Base-by-base conservation (phyloP, 1,140 invertebrate genomes). In the Colletes latitarsis region DNA sequence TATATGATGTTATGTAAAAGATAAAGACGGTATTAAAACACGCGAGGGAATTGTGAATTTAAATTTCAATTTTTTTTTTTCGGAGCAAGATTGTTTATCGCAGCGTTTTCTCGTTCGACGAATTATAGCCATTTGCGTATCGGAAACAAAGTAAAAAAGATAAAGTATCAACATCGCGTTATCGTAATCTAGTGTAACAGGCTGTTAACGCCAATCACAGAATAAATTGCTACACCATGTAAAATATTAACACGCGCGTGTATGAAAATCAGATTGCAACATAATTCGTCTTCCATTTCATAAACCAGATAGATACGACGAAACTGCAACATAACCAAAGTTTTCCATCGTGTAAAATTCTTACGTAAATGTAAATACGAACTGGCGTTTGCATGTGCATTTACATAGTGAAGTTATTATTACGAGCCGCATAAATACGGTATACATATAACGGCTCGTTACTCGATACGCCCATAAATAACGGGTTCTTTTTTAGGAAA, bases 321-420 rank as follows among this genome's bases (percentile, higher is more conserved):
- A 46, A 39, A 6, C 19, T 3, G 49, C 19, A 49, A 14, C 43
- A 52, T 10, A 19, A 14, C 53, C 12, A 8, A 46, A 60, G 39
- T 72, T 72, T 60, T 41, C 57, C 12, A 14, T 10, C 12, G 17
- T 46, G 19, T 72, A 62, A 62, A 15, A 19, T 62, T 15, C 19
- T 55, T 41, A 39, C 30, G 19, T 55, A 19, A 43, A 55, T 66
- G 39, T 10, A 66, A 75, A 57, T 57, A 57, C n/a, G 6, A 75
- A 30, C 49, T 43, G 46, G 30, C 6, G 41, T 53, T 75, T 55
- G 39, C 62, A 43, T 43, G 52, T 21, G 4, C 41, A 66, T 66
- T 66, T 75, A 21, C 70, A 67, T 21, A 41, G 39, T 66, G 15
- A 75, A 75, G 49, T 66, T 57, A 17, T 46, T 75, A 75, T 46